Conservation (phyloP, 2,797 vertebrate genomes). For the Trematomus bernacchii region DNA sequence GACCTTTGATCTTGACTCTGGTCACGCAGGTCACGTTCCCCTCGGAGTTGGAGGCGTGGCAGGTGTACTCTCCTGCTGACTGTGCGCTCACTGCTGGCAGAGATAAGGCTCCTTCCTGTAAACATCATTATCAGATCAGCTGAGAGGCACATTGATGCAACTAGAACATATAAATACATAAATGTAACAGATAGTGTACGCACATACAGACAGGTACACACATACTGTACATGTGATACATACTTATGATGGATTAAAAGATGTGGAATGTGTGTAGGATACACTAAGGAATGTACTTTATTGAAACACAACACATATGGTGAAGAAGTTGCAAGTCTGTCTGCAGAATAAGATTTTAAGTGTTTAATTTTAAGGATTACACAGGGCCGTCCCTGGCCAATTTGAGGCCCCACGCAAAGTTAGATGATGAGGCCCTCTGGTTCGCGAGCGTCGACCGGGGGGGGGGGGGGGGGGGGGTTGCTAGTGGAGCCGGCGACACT, state of each 20-base stretch:
- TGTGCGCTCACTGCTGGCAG: constrained; percentile 81
- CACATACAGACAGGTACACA: background rate
- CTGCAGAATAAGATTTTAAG: background rate
- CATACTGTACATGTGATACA: background rate
- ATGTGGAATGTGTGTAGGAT: background rate
- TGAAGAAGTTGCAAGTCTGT: too few species aligned
- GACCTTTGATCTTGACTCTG: constrained; percentile 93
- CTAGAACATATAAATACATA: constrained; percentile 2
- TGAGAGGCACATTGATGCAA: background rate
- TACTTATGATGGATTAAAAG: background rate
- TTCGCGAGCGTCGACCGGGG: too few species aligned
- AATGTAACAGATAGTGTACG: background rate
- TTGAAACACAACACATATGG: too few species aligned
- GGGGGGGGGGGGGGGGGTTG: too few species aligned
- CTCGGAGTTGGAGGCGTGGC: constrained; percentile 91
- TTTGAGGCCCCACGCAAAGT: too few species aligned
- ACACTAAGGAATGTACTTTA: background rate
- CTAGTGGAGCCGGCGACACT: too few species aligned
- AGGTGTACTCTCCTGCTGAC: constrained; percentile 89
- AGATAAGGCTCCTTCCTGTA: constrained; percentile 86
- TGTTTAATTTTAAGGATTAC: background rate
- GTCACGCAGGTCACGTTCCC: constrained; percentile 88
- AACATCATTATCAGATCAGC: constrained; percentile 73
- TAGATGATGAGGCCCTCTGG: too few species aligned
- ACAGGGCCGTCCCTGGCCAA: background rate